Evolutionary conservation across 2,113 vertebrate species (phyloP), one percentile per base, ranked within the genome.

Genomic region (Silurus meridionalis): DNA sequence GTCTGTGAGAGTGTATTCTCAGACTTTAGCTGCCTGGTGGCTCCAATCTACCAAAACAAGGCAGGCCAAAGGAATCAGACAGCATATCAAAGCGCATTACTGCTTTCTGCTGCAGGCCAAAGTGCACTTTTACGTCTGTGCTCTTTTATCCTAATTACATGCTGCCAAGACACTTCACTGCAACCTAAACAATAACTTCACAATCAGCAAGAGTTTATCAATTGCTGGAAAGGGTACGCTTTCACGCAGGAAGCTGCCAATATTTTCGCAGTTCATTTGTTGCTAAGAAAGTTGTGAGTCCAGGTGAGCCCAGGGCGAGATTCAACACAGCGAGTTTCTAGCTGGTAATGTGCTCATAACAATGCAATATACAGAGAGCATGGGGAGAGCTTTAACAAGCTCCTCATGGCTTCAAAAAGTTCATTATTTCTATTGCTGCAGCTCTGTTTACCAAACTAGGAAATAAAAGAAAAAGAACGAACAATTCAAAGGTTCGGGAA

Each of bases 21-120:
- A 86, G 77, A 80, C 50, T 28, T 58, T 53, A 53, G 84, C 64
- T 67, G 77, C 64, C 67, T 88, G 52, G 58, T 58, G 11, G 82
- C 82, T 82, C 86, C 81, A 90, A 90, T 91, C 88, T 79, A 78
- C 86, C 89, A 88, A 80, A 92, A 85, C 37, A 77, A 85, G 46
- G 82, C 60, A 84, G 87, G 83, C 88, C 83, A 85, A 15, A 63
- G 58, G 48, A 57, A 86, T 84, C 57, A 52, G 58, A 79, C 67
- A 53, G 63, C 63, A 63, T 66, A 79, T 87, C 75, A 85, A 80
- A 86, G 80, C 58, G 61, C 86, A 87, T 86, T 90, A 89, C 50
- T 77, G 48, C 71, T 28, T 57, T 17, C 17, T 69, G 53, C 67
- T 58, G 83, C 57, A 63, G 81, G 79, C 15, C 75, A 58, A n/a